Evolutionary conservation across 2,888 invertebrate genomes (phyloP), one percentile per base, ranked within the genome.

Genomic region (Nymphalis polychloros): DNA sequence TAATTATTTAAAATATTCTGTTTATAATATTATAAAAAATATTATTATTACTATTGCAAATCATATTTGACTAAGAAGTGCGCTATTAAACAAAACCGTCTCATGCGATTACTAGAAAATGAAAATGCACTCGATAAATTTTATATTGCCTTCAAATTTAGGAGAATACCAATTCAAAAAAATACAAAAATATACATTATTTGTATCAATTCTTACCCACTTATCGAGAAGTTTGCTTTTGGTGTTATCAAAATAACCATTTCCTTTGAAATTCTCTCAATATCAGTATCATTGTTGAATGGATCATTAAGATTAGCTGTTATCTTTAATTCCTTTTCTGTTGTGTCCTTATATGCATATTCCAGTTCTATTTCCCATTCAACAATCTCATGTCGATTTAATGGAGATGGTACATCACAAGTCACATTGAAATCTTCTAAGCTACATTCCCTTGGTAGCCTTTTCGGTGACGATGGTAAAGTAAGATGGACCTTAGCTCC

Each of bases 291-390:
- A 31, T 75, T 76, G 68, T 83, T 84, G 8, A 87, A 73, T 0
- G 82, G 80, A 72, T 91, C 89, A 63, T 79, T 79, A 17, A 91
- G 68, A 59, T 75, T 77, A 1, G 86, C 87, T 46, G 63, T 73
- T 3, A 90, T 72, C 8, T 71, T 77, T 10, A 89, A 71, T 55
- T 79, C 76, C 8, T 77, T 70, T 48, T 81, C 77, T 53, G 79
- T 73, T 2, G 76, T 78, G 1, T 76, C 76, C 63, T 81, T 82
- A 17, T 79, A 73, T 7, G 79, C 73, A 53, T 87, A 88, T 62
- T 92, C 90, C n/a, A 92, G 64, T 76, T 91, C 90, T 13, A 92
- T 81, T 10, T 86, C 84, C 85, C 85, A 90, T 8, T 76, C 69
- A 0, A 87, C 74, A 1, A 77, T 73, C 66, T 86, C 82, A 6